phyloP scores from a whole-genome alignment of 2,113 vertebrate genomes.

The Paramisgurnus dabryanus region DNA sequence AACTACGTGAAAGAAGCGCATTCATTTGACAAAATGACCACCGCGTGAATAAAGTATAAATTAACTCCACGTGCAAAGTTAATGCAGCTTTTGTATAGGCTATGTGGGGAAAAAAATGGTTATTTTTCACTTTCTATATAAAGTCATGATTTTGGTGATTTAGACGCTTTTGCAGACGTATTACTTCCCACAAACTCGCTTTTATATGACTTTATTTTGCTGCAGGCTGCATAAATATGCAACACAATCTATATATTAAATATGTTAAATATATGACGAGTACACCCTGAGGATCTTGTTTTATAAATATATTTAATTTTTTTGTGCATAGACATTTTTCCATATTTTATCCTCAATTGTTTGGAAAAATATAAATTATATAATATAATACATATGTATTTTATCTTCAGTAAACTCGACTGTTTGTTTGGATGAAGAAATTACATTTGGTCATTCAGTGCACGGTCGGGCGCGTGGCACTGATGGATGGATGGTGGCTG shows the following conservation, averaged over 20 bases:
- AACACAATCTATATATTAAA: not conserved
- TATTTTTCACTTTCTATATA: not conserved
- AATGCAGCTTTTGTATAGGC: not conserved
- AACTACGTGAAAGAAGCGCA: not conserved
- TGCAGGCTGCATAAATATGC: not conserved
- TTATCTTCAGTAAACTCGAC: not conserved
- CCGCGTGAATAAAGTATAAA: not conserved
- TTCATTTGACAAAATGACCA: not conserved
- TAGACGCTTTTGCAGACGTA: not conserved
- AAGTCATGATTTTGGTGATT: not conserved
- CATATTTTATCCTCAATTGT: not conserved
- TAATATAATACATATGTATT: not conserved
- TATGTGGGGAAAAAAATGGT: not conserved
- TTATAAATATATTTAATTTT: not conserved
- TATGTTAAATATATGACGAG: not conserved
- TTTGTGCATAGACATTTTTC: not conserved
- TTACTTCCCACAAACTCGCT: not conserved
- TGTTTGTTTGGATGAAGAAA: not conserved
- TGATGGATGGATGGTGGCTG: conserved; percentile 65
- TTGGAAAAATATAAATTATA: too few species aligned
- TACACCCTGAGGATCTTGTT: not conserved
- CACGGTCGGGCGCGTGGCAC: conserved; percentile 29
- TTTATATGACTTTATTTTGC: not conserved
- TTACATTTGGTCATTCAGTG: conserved; percentile 33
- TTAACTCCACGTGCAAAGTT: not conserved